Conservation (phyloP, 2,113 vertebrate species). For the Trichomycterus rosablanca region DNA sequence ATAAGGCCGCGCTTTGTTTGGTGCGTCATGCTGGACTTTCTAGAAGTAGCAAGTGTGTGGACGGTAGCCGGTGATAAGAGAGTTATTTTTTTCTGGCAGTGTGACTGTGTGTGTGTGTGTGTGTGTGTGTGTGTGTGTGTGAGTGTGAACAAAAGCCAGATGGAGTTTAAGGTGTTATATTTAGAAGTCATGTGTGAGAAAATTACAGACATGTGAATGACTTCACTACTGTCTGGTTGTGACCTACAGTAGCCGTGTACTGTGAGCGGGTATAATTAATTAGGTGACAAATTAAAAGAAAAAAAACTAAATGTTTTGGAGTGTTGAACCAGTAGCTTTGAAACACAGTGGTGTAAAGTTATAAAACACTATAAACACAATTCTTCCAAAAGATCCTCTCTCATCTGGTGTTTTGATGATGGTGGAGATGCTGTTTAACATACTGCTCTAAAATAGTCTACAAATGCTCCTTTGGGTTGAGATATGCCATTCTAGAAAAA, state of each 20-base stretch:
- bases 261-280: conserved; percentile 9
- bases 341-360: no score
- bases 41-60: conserved; percentile 22
- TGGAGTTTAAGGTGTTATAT: conserved; percentile 35
- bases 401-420: no score
- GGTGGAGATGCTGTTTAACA: no score
- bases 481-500: no score
- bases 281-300: neutral
- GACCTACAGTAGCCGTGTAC: neutral
- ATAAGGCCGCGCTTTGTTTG: conserved; percentile 16
- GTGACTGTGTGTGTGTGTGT: conserved; percentile 21
- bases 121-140: conserved; percentile 29
- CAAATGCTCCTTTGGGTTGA: no score
- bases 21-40: neutral
- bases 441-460: no score
- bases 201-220: conserved; percentile 66
- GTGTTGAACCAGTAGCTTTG: no score
- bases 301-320: no score
- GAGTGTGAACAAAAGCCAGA: conserved; percentile 18
- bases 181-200: conserved; percentile 48
- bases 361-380: no score
- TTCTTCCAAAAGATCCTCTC: no score
- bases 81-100: conserved; percentile 37
- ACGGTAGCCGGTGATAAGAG: conserved; percentile 37
- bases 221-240: conserved; percentile 54